phyloP scores from a whole-genome alignment of 2,797 vertebrate genomes.

The Crotalus adamanteus region DNA sequence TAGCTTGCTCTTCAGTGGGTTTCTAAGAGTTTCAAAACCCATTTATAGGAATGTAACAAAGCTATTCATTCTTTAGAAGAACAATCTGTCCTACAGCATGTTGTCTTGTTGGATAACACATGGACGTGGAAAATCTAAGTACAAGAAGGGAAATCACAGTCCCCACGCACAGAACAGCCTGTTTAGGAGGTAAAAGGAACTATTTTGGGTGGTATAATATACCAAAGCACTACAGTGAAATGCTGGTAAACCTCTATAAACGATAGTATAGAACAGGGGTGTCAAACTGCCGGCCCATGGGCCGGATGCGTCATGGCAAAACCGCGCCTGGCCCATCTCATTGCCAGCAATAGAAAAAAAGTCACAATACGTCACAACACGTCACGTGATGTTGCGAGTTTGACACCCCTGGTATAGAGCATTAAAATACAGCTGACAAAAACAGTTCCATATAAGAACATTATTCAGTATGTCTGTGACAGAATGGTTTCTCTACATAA shows the following conservation, averaged over 20 bases:
- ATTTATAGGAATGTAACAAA: background rate
- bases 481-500: background rate
- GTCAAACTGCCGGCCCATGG: too few species aligned
- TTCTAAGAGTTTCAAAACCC: conserved; percentile 25
- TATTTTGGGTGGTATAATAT: background rate
- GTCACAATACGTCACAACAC: too few species aligned
- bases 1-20: conserved; percentile 32
- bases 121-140: background rate
- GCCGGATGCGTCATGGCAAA: too few species aligned
- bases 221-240: background rate
- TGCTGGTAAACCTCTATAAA: background rate
- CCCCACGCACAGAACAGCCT: background rate
- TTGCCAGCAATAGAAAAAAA: too few species aligned
- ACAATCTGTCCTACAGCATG: background rate
- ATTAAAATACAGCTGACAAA: background rate
- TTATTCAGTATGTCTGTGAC: background rate
- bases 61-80: background rate
- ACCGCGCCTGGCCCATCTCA: too few species aligned
- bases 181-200: background rate
- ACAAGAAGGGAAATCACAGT: background rate
- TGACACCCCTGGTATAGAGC: background rate
- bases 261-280: background rate
- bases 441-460: background rate
- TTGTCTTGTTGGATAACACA: background rate
- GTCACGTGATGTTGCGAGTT: too few species aligned